phyloP scores from a whole-genome alignment of 2,797 vertebrate genomes.

The Mergus octosetaceus region DNA sequence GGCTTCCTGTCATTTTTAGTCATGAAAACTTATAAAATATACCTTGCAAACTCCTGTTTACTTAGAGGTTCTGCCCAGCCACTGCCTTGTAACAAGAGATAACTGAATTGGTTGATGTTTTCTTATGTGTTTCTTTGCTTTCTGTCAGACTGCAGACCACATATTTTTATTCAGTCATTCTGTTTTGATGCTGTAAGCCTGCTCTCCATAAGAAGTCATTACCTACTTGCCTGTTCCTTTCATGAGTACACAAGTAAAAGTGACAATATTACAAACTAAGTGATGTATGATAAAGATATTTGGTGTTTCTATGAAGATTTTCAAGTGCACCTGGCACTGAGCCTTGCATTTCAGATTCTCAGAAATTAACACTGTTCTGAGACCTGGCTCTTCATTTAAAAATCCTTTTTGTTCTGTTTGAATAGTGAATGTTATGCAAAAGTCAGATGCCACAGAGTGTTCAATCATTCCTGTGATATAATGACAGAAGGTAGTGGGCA shows the following conservation, averaged over 20 bases:
- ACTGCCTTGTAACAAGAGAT: neutral
- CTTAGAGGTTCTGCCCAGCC: neutral
- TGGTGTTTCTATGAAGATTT: neutral
- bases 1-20: neutral
- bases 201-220: neutral
- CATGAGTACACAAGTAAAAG: neutral
- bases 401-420: neutral
- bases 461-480: neutral
- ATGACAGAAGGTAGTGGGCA: accelerated
- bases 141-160: neutral
- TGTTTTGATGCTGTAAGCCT: neutral
- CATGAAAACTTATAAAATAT: neutral
- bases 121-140: neutral
- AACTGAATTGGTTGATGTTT: neutral
- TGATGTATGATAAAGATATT: neutral
- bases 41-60: neutral
- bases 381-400: neutral
- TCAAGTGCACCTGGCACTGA: neutral
- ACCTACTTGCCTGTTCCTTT: neutral
- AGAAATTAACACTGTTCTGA: neutral
- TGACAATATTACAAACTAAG: neutral
- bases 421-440: neutral
- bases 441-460: neutral
- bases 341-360: neutral
- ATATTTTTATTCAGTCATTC: neutral